Evolutionary conservation across 2,113 vertebrate species (phyloP), one percentile per base, ranked within the genome.

Genomic region (Aepyceros melampus): DNA sequence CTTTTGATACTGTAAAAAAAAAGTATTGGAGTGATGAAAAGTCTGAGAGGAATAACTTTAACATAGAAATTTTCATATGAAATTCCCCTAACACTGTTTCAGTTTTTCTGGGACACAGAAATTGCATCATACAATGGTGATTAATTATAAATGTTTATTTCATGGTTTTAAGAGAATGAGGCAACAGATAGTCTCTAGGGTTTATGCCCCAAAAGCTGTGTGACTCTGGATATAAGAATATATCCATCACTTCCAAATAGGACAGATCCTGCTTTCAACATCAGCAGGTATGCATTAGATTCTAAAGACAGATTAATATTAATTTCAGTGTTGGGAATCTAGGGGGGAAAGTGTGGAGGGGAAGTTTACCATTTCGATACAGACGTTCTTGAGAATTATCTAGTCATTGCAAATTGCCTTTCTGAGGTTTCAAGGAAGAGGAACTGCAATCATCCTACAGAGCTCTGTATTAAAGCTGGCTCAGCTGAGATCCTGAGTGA

Each of bases 111-210:
- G 27, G 23, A 40, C 23, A 51, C 19, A 64, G 51, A 53, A 45
- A 88, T 88, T 88, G 43, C 5, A 62, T 67, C 45, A 85, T 33
- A n/a, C 43, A 47, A 47, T 78, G 2, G 5, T 78, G 29, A 83
- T 93, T 96, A 93, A 51, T 76, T 94, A 88, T 88, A 94, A 81
- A 94, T 90, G 55, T 45, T 83, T 92, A 15, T 51, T 33, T 87
- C 62, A n/a, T 33, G 2, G 16, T 3, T 49, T 93, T 27, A 74
- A 64, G 74, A 67, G 83, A 87, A 60, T 87, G 15, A 23, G 3
- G 40, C 62, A 89, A 82, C 7, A 49, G n/a, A 19, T 29, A 29
- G 10, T 78, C 91, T 91, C 87, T 40, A 43, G 91, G 45, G 92
- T 17, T 83, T 36, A 60, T 43, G 51, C 90, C 85, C 15, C 89